Percentiles rank a stretch among this genome's conserved stretches.
These are phyloP conservation scores for Argentina silus DNA, from an alignment of 2,797 vertebrate genomes.

Conservation along the genomic window DNA sequence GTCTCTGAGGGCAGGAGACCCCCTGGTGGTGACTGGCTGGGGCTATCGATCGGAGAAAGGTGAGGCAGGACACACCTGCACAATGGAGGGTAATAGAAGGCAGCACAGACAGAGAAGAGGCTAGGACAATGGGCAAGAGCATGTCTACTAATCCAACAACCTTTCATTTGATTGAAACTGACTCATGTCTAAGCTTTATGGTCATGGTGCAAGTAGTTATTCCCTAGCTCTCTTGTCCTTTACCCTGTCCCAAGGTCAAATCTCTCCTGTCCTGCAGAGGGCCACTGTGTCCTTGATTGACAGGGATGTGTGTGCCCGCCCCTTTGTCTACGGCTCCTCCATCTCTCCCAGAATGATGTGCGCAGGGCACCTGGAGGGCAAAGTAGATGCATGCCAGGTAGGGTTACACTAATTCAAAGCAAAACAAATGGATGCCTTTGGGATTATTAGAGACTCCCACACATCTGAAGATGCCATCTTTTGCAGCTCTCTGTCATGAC, in stretches of 20 bases:
- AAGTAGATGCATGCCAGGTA: slow-evolving; percentile 92
- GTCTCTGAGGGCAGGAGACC: slow-evolving; percentile 50
- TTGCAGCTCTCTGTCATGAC: neutral
- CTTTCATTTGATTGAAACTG: too few relatives aligned
- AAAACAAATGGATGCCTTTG: neutral
- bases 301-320: slow-evolving; percentile 71
- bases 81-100: neutral
- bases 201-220: neutral
- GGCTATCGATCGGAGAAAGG: slow-evolving; percentile 81
- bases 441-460: neutral
- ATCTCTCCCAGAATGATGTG: slow-evolving; percentile 87
- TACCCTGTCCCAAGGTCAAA: slow-evolving; percentile 55
- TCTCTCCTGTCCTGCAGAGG: slow-evolving; percentile 81
- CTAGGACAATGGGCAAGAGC: neutral
- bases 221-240: neutral
- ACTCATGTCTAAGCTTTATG: neutral
- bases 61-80: slow-evolving; percentile 32
- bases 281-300: slow-evolving; percentile 78
- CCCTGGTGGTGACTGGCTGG: slow-evolving; percentile 85
- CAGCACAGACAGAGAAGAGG: neutral
- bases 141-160: too few relatives aligned
- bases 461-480: neutral
- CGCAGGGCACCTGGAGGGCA: slow-evolving; percentile 79
- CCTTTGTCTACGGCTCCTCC: slow-evolving; percentile 70
- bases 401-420: neutral